Percentiles rank a stretch among this genome's conserved stretches.
Conservation (phyloP, 2,888 invertebrate species). For the Adelphocoris suturalis region DNA sequence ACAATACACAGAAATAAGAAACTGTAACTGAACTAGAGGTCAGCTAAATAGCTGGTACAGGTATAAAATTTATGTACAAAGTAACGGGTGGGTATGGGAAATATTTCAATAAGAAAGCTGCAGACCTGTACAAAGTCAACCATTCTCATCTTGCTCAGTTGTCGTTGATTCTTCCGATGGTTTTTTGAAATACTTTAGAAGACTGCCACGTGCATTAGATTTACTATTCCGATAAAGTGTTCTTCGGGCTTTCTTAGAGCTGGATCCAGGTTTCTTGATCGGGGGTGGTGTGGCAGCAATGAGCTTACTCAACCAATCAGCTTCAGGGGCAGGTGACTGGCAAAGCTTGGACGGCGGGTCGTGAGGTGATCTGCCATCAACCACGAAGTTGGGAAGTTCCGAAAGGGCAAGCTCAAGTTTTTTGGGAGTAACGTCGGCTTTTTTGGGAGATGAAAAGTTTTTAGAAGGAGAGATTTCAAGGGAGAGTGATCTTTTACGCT, state of each 20-base stretch:
- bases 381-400: conserved; percentile 87
- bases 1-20: no score
- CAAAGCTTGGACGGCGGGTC: conserved; percentile 81
- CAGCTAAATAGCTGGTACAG: no score
- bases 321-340: conserved; percentile 2
- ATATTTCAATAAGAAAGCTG: no score
- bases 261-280: not conserved
- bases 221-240: not conserved
- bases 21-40: no score
- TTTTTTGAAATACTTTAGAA: conserved; percentile 57
- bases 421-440: not conserved
- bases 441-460: not conserved
- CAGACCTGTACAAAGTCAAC: no score
- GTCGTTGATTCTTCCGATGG: not conserved
- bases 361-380: conserved; percentile 89
- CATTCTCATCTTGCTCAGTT: not conserved
- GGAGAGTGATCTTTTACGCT: not conserved
- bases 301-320: conserved; percentile 51
- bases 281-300: conserved; percentile 51
- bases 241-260: conserved; percentile 39
- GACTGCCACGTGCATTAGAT: conserved; percentile 31
- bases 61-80: no score
- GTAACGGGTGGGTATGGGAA: no score
- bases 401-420: conserved; percentile 44
- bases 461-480: not conserved